Base-by-base conservation (phyloP, 2,888 invertebrate genomes). In the Agriopis marginaria region DNA sequence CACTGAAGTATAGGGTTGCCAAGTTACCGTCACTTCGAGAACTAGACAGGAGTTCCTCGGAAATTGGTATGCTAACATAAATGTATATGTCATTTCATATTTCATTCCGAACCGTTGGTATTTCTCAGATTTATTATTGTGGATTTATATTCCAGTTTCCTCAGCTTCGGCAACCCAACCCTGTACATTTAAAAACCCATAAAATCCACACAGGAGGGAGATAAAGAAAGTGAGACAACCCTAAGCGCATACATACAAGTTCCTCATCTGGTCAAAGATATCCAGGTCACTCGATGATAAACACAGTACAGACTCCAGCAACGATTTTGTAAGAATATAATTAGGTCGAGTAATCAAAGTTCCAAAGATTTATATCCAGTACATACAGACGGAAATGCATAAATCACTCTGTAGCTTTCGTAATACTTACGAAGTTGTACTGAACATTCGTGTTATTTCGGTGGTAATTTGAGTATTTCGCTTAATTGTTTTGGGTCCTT, bases 221-320 rank as follows among this genome's bases (percentile, higher is more conserved):
- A 45, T 54, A 45, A 56, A 56, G 2, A 50, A 39, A 14, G 32
- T 11, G 49, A 47, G 63, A 23, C 63, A 66, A n/a, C 70, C 70
- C 70, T 70, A 32, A 23, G 14, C 62, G 66, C 68, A 67, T 74
- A 71, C 74, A 71, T 74, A 71, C 74, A 71, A 75, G 77, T 75
- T 72, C 77, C 73, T 79, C 78, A 77, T 77, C 77, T 80, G 79
- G 68, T 75, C 72, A 77, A 76, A 79, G 77, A 82, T 84, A 82
- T 83, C 80, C 78, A 79, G 85, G 84, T 79, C 84, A 82, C 74
- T 76, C 77, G 77, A 78, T 80, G 79, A 82, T 81, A 83, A 80
- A 85, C 82, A 80, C 70, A 79, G 76, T 70, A 79, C 82, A 81
- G 79, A 80, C 79, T 80, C 70, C 76, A 70, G 72, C 67, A 73